Evolutionary conservation across 2,888 invertebrate genomes (phyloP).

Genomic region (Caenorhabditis virilis): DNA sequence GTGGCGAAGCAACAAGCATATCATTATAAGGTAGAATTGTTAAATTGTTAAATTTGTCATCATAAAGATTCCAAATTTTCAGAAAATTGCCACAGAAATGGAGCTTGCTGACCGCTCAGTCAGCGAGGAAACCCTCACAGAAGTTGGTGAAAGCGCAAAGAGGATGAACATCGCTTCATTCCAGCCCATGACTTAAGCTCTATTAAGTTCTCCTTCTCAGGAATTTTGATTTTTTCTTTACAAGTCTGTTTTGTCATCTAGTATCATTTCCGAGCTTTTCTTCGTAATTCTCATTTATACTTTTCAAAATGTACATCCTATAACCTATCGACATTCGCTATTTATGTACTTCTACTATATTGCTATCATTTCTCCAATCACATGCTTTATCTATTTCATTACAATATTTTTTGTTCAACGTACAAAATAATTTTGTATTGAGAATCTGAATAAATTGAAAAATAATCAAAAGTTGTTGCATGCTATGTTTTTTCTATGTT

Average conservation of each 20-base stretch:
- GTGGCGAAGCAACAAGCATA: constrained; percentile 57
- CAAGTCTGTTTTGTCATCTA: no score
- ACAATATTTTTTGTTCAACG: background rate
- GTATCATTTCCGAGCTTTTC: background rate
- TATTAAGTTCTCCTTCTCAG: background rate
- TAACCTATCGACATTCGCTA: no score
- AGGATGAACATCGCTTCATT: constrained; percentile 3
- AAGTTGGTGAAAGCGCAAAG: constrained; percentile 17
- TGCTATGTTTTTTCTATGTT: no score
- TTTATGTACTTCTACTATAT: no score
- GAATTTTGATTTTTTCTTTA: no score
- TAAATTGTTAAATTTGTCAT: background rate
- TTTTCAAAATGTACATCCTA: background rate
- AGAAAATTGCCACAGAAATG: constrained; percentile 44
- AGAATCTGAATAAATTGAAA: no score
- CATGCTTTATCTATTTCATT: background rate
- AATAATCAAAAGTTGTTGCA: no score
- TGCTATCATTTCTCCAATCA: background rate
- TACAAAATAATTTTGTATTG: no score
- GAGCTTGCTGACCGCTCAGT: constrained; percentile 56
- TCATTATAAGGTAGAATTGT: constrained; percentile 46
- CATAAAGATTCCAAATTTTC: constrained; percentile 1
- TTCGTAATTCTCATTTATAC: background rate
- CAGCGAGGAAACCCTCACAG: constrained; percentile 63
- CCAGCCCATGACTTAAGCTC: constrained; percentile 38